Evolutionary conservation across 2,797 vertebrate genomes (phyloP), one percentile per base, ranked within the genome.

Genomic region (Mus caroli): DNA sequence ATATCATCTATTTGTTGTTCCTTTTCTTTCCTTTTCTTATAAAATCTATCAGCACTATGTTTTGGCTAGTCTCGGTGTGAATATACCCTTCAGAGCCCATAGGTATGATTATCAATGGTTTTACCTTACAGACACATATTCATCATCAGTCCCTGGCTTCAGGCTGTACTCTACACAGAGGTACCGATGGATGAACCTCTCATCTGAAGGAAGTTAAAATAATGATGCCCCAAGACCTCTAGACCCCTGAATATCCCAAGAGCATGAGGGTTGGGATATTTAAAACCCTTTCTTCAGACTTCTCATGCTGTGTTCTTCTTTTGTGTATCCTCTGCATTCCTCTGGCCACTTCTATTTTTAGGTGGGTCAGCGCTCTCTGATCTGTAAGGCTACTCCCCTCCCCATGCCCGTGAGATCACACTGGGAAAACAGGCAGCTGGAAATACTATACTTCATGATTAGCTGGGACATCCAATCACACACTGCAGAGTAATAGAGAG

Each of bases 261-360:
- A 56, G n/a, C n/a, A 34, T 9, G 0, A 28, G 26, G 28, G 56
- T 56, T 86, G 87, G 73, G 9, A 26, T 54, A 75, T 58, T 54
- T 26, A 50, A 78, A 67, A 10, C 56, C 26, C 56, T 76, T 64
- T 76, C 13, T 56, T 84, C 34, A 52, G 60, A 40, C 31, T 54
- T 94, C 77, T 75, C 40, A 2, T 31, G 11, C 52, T 80, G 31
- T 58, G 52, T 67, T 71, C 52, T 28, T 26, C 10, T 52, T 46
- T 50, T 43, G 83, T 31, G 9, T 62, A 37, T 43, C n/a, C 64
- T 90, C 85, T 79, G 37, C 12, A 62, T 62, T 78, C 80, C 14
- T 79, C 50, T 28, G 85, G 26, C 12, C 79, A 67, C 88, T 85
- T 95, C 91, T 86, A 37, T 78, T 93, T 95, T 95, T 26, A 97